Conservation (phyloP, 2,113 vertebrate species). For the Thalassoma bifasciatum region DNA sequence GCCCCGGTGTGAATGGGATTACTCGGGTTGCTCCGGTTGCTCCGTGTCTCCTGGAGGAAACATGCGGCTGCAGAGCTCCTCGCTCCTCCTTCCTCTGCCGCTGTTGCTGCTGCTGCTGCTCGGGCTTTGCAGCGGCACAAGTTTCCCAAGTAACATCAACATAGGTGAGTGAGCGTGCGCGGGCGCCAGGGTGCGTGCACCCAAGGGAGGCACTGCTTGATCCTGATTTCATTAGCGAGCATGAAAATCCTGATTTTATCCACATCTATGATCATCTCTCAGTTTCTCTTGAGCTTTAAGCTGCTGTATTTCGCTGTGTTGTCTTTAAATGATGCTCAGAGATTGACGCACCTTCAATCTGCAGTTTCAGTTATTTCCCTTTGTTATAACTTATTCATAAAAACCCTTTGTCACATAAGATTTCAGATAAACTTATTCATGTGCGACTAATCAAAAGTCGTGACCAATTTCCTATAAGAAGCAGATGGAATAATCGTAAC, state of each 20-base stretch:
- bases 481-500: too few species aligned
- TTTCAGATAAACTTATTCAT: neutral
- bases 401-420: neutral
- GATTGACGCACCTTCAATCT: too few species aligned
- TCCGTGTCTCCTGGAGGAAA: constrained; percentile 91
- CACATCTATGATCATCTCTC: neutral
- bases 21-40: constrained; percentile 79
- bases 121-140: constrained; percentile 91
- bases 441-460: too few species aligned
- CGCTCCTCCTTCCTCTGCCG: constrained; percentile 79
- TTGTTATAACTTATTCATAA: neutral
- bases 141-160: constrained; percentile 98
- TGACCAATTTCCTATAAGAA: too few species aligned
- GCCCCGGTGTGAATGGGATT: constrained; percentile 89
- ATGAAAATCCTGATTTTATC: neutral
- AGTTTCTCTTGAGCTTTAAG: too few species aligned
- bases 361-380: neutral
- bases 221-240: neutral
- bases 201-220: neutral
- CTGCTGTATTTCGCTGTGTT: too few species aligned
- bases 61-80: constrained; percentile 88
- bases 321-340: too few species aligned
- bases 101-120: constrained; percentile 83
- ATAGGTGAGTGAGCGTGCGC: constrained; percentile 93
- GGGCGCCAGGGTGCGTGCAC: neutral